Evolutionary conservation across 1,140 invertebrate species (phyloP), one percentile per base, ranked within the genome.

Genomic region (Centruroides sculpturatus): DNA sequence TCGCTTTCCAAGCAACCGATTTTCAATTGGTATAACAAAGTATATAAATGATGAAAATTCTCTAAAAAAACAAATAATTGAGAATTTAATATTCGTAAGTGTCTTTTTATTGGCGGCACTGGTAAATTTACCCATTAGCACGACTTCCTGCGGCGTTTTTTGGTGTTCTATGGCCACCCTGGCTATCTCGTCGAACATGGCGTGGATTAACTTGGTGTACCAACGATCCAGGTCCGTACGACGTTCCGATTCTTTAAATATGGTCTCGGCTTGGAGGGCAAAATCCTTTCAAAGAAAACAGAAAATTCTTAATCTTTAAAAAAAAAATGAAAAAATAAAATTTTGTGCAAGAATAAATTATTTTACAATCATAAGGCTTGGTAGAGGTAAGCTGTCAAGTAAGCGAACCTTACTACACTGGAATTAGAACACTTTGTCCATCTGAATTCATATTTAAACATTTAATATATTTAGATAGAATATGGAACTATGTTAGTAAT

Each of bases 141-240:
- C 82, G 52, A 98, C 92, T 79, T 96, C 87, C 56, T 83, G 82
- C 12, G 94, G 95, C 35, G 93, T 97, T 77, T 94, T 95, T 60
- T 85, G 83, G 73, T 96, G 92, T 69, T 94, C 91, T 58, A 78
- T 79, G 41, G 89, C 83, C 65, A 92, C 85, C 13, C 83, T 76
- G 9, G 82, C 77, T 62, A 96, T 91, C 59, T 83, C 85, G 66
- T 89, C 84, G 76, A 94, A 87, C 76, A 98, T 88, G n/a, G 83
- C 85, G 62, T 77, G 78, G 3, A 93, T 82, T 57, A 99, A 76
- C 73, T 86, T 82, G 8, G 82, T 80, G 74, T 98, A 96, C 83
- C 94, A 97, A 70, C 95, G 93, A 69, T 98, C 93, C 61, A 98
- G 80, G 76, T 98, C 94, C n/a, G 87, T 84, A 67, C 92, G 83